Evolutionary conservation across 2,113 vertebrate species (phyloP).

Genomic region (Pogonocichla stellata): DNA sequence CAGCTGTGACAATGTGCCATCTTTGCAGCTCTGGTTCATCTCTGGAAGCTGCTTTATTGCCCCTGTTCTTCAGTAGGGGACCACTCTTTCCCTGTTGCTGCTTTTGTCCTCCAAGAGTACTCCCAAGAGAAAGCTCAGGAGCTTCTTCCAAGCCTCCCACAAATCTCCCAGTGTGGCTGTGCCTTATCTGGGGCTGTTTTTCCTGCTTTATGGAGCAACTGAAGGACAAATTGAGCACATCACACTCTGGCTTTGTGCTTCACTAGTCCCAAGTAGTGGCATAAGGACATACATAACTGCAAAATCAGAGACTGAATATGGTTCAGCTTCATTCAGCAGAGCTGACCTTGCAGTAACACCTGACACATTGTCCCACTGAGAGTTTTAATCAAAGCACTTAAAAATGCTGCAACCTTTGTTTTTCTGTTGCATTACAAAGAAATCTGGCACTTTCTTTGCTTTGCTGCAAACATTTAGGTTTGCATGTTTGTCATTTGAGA

Average conservation of each 20-base stretch:
- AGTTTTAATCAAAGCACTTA: neutral
- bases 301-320: neutral
- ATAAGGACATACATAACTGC: neutral
- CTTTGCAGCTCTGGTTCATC: neutral
- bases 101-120: neutral
- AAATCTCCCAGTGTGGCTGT: neutral
- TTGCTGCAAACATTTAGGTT: constrained; percentile 19
- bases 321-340: neutral
- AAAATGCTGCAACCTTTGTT: neutral
- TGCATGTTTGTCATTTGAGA: neutral
- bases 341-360: constrained; percentile 3
- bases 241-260: neutral
- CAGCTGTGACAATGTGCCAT: neutral
- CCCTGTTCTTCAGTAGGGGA: neutral
- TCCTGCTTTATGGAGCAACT: neutral
- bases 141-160: neutral
- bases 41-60: neutral
- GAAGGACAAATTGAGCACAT: neutral
- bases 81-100: neutral
- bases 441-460: neutral
- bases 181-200: neutral
- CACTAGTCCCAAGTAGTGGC: neutral
- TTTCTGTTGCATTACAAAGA: neutral
- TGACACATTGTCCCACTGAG: neutral
- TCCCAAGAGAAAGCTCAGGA: neutral